phyloP scores from a whole-genome alignment of 2,797 vertebrate genomes.

The Antrozous pallidus region DNA sequence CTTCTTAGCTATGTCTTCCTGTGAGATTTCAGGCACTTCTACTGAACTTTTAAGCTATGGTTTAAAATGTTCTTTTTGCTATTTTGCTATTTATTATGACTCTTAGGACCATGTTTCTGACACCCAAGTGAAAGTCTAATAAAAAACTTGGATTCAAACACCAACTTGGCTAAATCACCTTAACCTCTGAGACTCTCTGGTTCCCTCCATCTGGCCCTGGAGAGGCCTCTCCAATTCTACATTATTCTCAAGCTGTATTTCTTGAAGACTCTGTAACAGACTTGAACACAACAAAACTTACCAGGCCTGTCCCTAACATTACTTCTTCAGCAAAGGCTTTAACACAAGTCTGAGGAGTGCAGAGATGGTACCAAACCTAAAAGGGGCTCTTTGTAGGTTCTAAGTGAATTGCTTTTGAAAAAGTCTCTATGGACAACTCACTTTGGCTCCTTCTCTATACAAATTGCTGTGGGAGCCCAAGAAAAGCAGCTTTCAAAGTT shows the following conservation, averaged over 20 bases:
- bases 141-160: background rate
- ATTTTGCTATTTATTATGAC: slow-evolving; percentile 16
- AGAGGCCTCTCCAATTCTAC: background rate
- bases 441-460: slow-evolving; percentile 69
- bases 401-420: slow-evolving; percentile 72
- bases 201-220: background rate
- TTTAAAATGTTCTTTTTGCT: slow-evolving; percentile 19
- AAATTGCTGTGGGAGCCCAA: slow-evolving; percentile 60
- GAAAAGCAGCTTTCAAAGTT: slow-evolving; percentile 76
- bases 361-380: slow-evolving; percentile 41
- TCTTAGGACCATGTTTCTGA: background rate
- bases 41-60: background rate
- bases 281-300: slow-evolving; percentile 33
- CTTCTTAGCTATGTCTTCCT: background rate
- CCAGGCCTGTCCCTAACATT: background rate
- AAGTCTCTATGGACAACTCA: slow-evolving; percentile 61
- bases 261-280: background rate
- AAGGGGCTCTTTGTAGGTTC: slow-evolving; percentile 66
- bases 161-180: background rate
- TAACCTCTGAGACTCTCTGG: background rate
- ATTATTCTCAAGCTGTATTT: slow-evolving; percentile 26
- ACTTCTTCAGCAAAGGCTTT: slow-evolving; percentile 32
- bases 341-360: background rate
- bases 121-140: background rate
- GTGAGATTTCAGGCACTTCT: background rate